phyloP scores from a whole-genome alignment of 2,797 vertebrate species.

The Rhadinocentrus ornatus region DNA sequence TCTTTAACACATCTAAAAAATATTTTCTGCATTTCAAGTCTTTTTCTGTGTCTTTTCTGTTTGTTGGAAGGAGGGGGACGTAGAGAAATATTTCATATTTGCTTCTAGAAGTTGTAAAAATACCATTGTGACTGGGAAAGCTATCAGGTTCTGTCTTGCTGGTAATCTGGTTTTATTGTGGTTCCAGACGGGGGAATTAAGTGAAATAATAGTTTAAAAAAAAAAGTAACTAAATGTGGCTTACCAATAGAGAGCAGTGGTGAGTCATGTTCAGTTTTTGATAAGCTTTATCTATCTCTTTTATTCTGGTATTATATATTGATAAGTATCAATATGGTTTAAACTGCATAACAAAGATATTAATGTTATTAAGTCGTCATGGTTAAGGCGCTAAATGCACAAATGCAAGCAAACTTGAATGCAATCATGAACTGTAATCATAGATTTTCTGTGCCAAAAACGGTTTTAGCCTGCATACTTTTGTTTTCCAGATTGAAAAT shows the following conservation, averaged over 20 bases:
- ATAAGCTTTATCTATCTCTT: background rate
- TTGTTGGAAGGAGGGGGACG: background rate
- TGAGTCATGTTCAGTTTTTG: slow-evolving; percentile 38
- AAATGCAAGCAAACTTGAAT: background rate
- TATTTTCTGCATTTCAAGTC: background rate
- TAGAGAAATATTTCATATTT: background rate
- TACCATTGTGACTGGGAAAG: background rate
- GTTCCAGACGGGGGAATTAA: background rate
- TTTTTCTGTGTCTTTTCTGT: background rate
- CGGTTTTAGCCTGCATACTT: rapidly evolving
- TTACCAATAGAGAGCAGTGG: slow-evolving; percentile 68
- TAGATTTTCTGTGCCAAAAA: background rate
- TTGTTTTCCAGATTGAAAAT: background rate
- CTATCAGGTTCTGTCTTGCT: background rate
- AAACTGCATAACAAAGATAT: background rate
- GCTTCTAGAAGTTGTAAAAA: background rate
- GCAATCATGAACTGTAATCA: background rate
- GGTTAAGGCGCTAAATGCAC: background rate
- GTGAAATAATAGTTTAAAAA: background rate
- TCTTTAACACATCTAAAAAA: background rate
- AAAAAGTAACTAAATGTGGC: background rate
- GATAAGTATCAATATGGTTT: background rate
- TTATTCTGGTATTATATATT: background rate
- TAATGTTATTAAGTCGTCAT: background rate
- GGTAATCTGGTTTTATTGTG: background rate